A percentile compares a stretch with the other conserved stretches of the same genome.
Evolutionary conservation across 2,113 vertebrate species (phyloP).

Genomic region (Sinosuthora webbiana): DNA sequence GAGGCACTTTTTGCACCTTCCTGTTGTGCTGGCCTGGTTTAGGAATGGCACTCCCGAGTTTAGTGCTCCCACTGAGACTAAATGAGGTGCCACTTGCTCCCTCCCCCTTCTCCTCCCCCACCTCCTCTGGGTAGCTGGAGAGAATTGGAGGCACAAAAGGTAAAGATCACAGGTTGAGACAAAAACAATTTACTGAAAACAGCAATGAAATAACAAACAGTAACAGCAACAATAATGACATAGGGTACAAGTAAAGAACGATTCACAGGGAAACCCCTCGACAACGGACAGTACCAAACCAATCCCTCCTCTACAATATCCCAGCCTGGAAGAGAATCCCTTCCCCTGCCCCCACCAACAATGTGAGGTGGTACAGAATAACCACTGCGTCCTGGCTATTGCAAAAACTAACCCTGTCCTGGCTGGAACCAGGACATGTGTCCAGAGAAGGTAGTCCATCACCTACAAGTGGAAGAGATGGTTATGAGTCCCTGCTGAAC

Average conservation of each 20-base stretch:
- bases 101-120: not conserved
- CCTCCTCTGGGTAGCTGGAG: not conserved
- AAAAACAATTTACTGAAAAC: not conserved
- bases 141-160: not conserved
- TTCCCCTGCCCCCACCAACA: rapidly evolving
- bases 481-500: not conserved
- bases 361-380: not conserved
- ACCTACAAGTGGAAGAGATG: not conserved
- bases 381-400: not conserved
- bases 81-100: not conserved
- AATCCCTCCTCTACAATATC: not conserved
- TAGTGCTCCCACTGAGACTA: not conserved
- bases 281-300: not conserved
- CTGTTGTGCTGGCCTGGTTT: not conserved
- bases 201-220: not conserved
- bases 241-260: not conserved
- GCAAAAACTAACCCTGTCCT: not conserved
- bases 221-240: not conserved
- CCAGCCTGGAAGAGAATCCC: not conserved
- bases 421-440: not conserved
- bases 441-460: not conserved
- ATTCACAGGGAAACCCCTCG: not conserved
- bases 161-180: not conserved
- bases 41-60: not conserved
- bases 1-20: not conserved